A percentile compares a stretch with the other conserved stretches of the same genome.
These are phyloP conservation scores for Tragelaphus strepsiceros DNA, from an alignment of 2,113 vertebrate genomes.

Conservation along the genomic window DNA sequence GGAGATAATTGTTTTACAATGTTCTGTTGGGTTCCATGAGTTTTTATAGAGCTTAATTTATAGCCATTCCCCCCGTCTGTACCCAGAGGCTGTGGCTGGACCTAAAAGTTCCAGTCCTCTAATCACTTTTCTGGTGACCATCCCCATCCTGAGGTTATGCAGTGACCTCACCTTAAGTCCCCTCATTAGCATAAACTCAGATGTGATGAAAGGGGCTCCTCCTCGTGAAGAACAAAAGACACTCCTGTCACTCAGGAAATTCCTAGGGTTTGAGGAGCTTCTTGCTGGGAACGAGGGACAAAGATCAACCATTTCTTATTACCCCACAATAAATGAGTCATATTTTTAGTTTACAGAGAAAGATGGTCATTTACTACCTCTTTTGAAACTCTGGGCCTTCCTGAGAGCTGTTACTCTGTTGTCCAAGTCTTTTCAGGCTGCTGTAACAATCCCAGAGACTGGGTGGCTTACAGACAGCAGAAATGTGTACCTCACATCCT, in stretches of 20 bases:
- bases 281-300: accelerated
- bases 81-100: background rate
- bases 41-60: background rate
- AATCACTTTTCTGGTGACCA: background rate
- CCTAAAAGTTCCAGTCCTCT: background rate
- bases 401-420: background rate
- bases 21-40: background rate
- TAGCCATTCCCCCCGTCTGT: background rate
- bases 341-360: background rate
- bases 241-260: background rate
- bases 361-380: background rate
- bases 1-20: background rate
- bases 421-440: background rate
- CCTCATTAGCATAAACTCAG: background rate
- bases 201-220: background rate
- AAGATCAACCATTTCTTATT: background rate
- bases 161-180: background rate
- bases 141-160: background rate
- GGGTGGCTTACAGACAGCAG: background rate
- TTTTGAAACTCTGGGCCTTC: background rate
- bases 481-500: background rate
- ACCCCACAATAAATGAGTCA: background rate
- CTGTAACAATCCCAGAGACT: background rate
- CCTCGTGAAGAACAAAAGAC: background rate
- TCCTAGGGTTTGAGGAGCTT: background rate